These are phyloP conservation scores for Chaetorhynchus papuensis DNA, from an alignment of 2,113 vertebrate genomes.

Conservation along the genomic window DNA sequence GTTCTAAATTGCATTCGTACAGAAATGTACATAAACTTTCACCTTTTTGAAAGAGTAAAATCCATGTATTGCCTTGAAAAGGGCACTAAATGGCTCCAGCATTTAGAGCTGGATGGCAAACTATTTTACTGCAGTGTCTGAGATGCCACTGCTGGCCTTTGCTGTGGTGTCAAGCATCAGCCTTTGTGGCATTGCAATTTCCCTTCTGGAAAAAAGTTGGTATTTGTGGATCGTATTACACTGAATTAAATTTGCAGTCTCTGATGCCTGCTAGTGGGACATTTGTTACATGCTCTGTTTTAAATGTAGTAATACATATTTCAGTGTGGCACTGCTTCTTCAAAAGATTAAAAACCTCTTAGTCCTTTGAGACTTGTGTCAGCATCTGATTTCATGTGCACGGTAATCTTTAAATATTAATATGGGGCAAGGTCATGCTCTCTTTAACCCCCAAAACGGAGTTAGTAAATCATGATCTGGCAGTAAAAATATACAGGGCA, in stretches of 20 bases:
- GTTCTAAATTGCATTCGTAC: slow-evolving; percentile 19
- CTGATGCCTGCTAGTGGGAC: slow-evolving; percentile 61
- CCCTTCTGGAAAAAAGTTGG: slow-evolving; percentile 19
- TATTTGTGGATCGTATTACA: slow-evolving; percentile 29
- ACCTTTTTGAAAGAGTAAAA: slow-evolving; percentile 38
- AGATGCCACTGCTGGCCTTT: slow-evolving; percentile 55
- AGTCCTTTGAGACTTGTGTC: slow-evolving; percentile 68
- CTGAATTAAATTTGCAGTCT: slow-evolving; percentile 49
- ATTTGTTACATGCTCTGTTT: slow-evolving; percentile 53
- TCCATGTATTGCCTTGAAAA: slow-evolving; percentile 48
- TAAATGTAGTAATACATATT: slow-evolving; percentile 54
- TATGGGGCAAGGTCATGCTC: slow-evolving; percentile 40
- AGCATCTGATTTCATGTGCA: slow-evolving; percentile 67
- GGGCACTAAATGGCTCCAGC: slow-evolving; percentile 21
- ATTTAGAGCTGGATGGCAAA: slow-evolving; percentile 18
- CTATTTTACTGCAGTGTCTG: not conserved
- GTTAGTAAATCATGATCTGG: slow-evolving; percentile 59
- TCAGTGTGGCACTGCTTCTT: slow-evolving; percentile 51
- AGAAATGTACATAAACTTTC: slow-evolving; percentile 23
- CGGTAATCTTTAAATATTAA: slow-evolving; percentile 64
- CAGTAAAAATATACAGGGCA: slow-evolving; percentile 43
- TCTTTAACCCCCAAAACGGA: slow-evolving; percentile 47
- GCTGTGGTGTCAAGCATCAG: slow-evolving; percentile 23
- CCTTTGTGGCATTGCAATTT: slow-evolving; percentile 24
- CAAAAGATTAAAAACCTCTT: slow-evolving; percentile 63